phyloP scores from a whole-genome alignment of 2,797 vertebrate species.

The Rousettus madagascariensis region DNA sequence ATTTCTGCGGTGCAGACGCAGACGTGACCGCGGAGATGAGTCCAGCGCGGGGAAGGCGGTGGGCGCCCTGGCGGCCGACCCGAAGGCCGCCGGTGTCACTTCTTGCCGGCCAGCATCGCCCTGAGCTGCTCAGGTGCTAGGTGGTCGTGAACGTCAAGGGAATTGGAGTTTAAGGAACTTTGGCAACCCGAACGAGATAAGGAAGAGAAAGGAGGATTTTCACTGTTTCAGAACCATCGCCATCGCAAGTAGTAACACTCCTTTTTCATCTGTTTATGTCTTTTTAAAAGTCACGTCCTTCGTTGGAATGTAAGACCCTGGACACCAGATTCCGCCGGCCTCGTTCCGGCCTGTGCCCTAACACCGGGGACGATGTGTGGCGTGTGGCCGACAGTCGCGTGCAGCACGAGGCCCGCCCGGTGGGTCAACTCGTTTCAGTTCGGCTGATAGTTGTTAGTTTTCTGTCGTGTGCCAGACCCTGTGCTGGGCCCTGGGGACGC shows the following conservation, averaged over 20 bases:
- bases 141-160: neutral
- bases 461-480: neutral
- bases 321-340: neutral
- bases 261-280: neutral
- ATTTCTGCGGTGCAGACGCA: neutral
- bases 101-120: neutral
- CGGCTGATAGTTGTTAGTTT: neutral
- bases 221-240: neutral
- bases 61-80: neutral
- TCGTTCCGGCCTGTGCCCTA: neutral
- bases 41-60: rapidly evolving
- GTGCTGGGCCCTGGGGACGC: neutral
- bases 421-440: neutral
- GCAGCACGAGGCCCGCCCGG: neutral
- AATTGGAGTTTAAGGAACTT: neutral
- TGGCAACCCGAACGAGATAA: neutral
- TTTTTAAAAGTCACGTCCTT: neutral
- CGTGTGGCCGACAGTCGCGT: neutral
- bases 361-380: neutral
- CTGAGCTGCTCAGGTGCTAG: neutral
- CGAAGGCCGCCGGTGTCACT: neutral
- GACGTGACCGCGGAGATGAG: neutral
- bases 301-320: neutral
- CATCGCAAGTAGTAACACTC: neutral
- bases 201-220: neutral